These are phyloP conservation scores for Spilogale gracilis DNA, from an alignment of 2,113 vertebrate genomes.

Conservation along the genomic window DNA sequence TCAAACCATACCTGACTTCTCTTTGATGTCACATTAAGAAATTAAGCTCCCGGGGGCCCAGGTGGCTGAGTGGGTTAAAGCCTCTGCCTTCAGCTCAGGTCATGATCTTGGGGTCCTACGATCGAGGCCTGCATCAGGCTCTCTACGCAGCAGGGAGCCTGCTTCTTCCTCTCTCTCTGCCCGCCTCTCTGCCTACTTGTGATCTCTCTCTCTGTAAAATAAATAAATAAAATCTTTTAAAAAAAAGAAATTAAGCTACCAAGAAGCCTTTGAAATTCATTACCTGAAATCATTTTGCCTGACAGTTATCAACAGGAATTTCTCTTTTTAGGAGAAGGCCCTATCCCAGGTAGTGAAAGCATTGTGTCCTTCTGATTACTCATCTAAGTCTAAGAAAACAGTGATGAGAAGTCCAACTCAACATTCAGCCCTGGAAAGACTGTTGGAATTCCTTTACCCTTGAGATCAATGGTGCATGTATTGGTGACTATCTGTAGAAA, in stretches of 20 bases:
- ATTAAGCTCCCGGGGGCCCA: no score
- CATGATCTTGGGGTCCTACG: no score
- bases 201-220: no score
- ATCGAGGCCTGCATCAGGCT: no score
- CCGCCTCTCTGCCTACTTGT: no score
- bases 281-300: not conserved
- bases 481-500: not conserved
- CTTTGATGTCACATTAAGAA: conserved; percentile 31
- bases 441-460: not conserved
- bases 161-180: no score
- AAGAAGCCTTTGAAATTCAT: not conserved
- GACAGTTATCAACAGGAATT: not conserved
- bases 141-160: no score
- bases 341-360: not conserved
- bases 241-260: not conserved
- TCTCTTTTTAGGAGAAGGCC: not conserved
- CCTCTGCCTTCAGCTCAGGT: no score
- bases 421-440: not conserved
- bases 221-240: no score
- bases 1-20: not conserved
- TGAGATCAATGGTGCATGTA: not conserved
- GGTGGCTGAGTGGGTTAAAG: no score
- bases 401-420: not conserved
- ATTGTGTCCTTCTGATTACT: not conserved
- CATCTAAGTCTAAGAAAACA: not conserved